Evolutionary conservation across 2,888 invertebrate species (phyloP).

Genomic region (Scaeva pyrastri): DNA sequence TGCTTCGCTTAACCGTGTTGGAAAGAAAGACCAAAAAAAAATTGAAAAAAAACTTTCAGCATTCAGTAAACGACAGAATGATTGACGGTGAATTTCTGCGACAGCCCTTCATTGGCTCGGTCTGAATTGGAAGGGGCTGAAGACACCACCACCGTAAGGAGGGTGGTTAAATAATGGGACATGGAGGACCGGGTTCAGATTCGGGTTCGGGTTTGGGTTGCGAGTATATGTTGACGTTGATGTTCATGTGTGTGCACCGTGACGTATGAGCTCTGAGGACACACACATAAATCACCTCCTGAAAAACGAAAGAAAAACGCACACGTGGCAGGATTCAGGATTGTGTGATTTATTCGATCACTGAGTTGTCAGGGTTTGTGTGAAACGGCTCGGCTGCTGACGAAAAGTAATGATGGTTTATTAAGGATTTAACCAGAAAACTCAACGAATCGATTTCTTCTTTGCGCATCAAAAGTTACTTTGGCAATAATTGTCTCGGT

Average conservation of each 20-base stretch:
- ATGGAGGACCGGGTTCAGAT: conserved; percentile 2
- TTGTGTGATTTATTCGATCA: conserved; percentile 67
- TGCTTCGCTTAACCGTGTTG: neutral
- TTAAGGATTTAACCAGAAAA: conserved; percentile 47
- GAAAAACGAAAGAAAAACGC: conserved; percentile 12
- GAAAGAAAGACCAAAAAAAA: neutral
- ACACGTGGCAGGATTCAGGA: conserved; percentile 27
- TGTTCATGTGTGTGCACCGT: neutral
- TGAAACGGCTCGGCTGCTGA: conserved; percentile 44
- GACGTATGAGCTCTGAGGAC: neutral
- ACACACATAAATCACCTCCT: conserved; percentile 7
- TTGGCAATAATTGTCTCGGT: conserved; percentile 47
- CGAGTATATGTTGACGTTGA: no score
- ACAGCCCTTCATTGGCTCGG: conserved; percentile 16
- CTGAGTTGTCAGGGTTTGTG: conserved; percentile 61
- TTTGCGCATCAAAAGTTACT: conserved; percentile 34
- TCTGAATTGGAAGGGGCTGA: neutral
- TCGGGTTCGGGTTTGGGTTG: no score
- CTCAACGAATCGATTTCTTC: conserved; percentile 45
- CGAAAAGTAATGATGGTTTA: conserved; percentile 68
- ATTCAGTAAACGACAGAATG: conserved; percentile 69
- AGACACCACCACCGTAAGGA: no score
- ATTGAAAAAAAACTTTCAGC: conserved; percentile 34
- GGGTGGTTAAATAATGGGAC: conserved; percentile 46
- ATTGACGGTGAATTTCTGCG: conserved; percentile 68